Evolutionary conservation across 2,113 vertebrate species (phyloP), one percentile per base, ranked within the genome.

Genomic region (Larimichthys polyactis): DNA sequence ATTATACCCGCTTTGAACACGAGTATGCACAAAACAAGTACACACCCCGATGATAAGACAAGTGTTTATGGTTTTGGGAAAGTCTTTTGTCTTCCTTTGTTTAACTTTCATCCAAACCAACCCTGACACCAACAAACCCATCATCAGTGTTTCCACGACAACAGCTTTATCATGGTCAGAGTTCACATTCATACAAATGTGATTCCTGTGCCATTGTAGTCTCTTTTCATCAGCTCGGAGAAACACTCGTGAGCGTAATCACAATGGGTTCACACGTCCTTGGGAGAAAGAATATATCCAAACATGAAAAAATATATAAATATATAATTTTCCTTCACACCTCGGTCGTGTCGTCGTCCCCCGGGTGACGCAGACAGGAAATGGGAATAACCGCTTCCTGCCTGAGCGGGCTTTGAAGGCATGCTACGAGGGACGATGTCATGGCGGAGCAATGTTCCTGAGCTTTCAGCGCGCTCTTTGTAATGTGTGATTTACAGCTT

Each of bases 351-450:
- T 67, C 32, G 19, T 71, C 70, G 46, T 90, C 90, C 85, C 76
- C 29, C 4, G 91, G 80, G 93, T 79, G 70, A 36, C 29, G 29
- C 62, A n/a, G 85, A 91, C 91, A 92, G 94, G 94, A 95, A 94
- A 84, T 92, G 77, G 86, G 91, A 91, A 93, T 92, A 89, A 93
- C 86, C 86, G 93, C 93, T 94, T 95, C 94, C 94, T 95, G 94
- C 82, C 73, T 20, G 69, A 46, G 85, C 24, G 16, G 46, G 65
- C 91, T 94, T 94, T 94, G 94, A 95, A 92, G 91, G 86, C 67
- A 22, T 46, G 27, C 83, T 75, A 14, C 55, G 85, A 86, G 82
- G 89, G 82, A 83, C 76, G 72, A 63, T 86, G 87, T 87, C 85
- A 79, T 55, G 70, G 88, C 63, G 51, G 80, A 85, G 88, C 84